Base-by-base conservation (phyloP, 23 tunicate genomes). In the Aplidium turbinatum region DNA sequence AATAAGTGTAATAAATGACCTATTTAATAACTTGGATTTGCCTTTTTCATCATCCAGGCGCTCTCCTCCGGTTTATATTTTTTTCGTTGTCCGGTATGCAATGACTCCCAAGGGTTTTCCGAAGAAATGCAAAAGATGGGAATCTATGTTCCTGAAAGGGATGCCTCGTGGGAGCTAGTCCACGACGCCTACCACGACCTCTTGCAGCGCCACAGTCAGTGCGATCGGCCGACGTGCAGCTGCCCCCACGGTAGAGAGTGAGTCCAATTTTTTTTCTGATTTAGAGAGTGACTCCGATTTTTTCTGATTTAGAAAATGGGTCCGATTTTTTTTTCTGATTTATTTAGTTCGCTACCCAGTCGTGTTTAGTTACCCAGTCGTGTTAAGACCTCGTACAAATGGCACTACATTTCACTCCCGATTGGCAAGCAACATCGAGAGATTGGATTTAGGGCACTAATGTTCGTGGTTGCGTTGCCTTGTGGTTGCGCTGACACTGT, bases 1-100 rank as follows among this genome's bases (percentile, higher is more conserved):
- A n/a, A n/a, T n/a, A n/a, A n/a, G n/a, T n/a, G n/a, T n/a, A n/a
- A n/a, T n/a, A n/a, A n/a, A n/a, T n/a, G n/a, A n/a, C n/a, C n/a
- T n/a, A n/a, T n/a, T n/a, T n/a, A n/a, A n/a, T n/a, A n/a, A n/a
- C n/a, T n/a, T n/a, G n/a, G n/a, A n/a, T n/a, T n/a, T n/a, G n/a
- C n/a, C n/a, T n/a, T n/a, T n/a, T n/a, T n/a, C n/a, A 31, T 34
- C 18, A 33, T 47, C 13, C 72, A 91, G 83, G 97, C 97, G 7
- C 29, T 47, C 42, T 79, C 90, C 20, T 78, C 72, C 33, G 97
- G 91, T 9, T 18, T 58, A n/a, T 63, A 84, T 48, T 79, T 78
- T 35, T 91, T 91, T 75, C 83, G 97, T 18, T 91, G 97, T 74
- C 97, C 97, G n/a, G 72, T 74, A 0, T 91, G 97, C 52, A 91